These are phyloP conservation scores for Leptopilina syphax DNA, from an alignment of 2,888 invertebrate genomes.

Conservation along the genomic window DNA sequence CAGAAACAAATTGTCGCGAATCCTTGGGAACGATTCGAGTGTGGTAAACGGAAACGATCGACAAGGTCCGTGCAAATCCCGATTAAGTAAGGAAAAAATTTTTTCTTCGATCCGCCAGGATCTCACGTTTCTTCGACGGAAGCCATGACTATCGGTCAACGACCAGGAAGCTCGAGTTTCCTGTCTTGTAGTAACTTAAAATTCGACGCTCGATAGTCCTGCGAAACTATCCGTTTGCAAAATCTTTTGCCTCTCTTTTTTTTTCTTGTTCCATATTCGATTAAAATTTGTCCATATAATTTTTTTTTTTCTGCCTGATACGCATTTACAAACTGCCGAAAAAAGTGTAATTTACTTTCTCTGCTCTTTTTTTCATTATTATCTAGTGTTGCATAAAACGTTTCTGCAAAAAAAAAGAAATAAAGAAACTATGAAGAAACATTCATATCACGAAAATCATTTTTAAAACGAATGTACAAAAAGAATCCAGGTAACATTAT, in stretches of 20 bases:
- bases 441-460: slow-evolving; percentile 29
- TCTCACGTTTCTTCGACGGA: slow-evolving; percentile 41
- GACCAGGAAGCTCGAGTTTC: slow-evolving; percentile 39
- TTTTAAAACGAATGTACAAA: too few species aligned
- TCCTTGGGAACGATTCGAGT: not conserved
- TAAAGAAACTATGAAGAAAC: not conserved
- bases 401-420: slow-evolving; percentile 5
- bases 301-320: not conserved
- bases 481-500: not conserved
- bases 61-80: slow-evolving; percentile 41
- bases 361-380: slow-evolving; percentile 2
- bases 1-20: not conserved
- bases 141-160: slow-evolving; percentile 34
- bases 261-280: not conserved
- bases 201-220: slow-evolving; percentile 37
- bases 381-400: slow-evolving; percentile 6
- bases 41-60: slow-evolving; percentile 20
- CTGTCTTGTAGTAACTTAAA: slow-evolving; percentile 29
- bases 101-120: slow-evolving; percentile 32
- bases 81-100: slow-evolving; percentile 17
- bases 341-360: slow-evolving; percentile 27
- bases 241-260: slow-evolving; percentile 17
- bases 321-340: not conserved
- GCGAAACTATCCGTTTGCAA: not conserved
- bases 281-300: not conserved